Conservation (phyloP, 2,113 vertebrate genomes). For the Halichoerus grypus region DNA sequence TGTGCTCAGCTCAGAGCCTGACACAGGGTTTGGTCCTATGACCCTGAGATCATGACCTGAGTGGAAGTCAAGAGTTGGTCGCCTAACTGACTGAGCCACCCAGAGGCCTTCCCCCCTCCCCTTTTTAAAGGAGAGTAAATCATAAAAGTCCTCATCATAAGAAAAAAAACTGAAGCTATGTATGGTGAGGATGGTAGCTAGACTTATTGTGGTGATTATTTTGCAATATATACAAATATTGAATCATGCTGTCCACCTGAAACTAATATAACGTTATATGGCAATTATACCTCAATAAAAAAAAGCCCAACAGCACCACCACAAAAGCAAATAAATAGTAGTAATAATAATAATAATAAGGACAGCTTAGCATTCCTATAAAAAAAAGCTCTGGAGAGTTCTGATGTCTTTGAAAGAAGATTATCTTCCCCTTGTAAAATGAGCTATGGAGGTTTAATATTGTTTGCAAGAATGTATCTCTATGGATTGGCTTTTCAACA, state of each 20-base stretch:
- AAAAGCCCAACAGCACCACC: neutral
- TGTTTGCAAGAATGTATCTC: neutral
- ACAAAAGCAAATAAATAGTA: neutral
- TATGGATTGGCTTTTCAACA: slow-evolving; percentile 12
- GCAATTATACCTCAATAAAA: neutral
- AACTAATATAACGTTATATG: neutral
- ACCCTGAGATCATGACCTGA: neutral
- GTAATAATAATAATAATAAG: neutral
- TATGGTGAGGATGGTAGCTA: neutral
- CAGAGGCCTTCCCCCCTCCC: fast-evolving
- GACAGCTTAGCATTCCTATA: neutral
- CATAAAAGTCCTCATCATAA: neutral
- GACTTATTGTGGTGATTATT: neutral
- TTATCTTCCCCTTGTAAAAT: slow-evolving; percentile 4
- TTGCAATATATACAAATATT: neutral
- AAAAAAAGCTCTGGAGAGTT: slow-evolving; percentile 2
- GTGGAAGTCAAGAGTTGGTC: neutral
- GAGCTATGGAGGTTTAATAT: slow-evolving; percentile 34
- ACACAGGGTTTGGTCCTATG: neutral
- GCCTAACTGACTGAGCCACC: neutral
- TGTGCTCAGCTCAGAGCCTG: neutral
- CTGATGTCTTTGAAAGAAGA: slow-evolving; percentile 17
- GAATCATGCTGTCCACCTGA: neutral
- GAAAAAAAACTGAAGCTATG: neutral
- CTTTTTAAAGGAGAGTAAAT: neutral